These are phyloP conservation scores for Menura novaehollandiae DNA, from an alignment of 2,113 vertebrate species.

Conservation along the genomic window DNA sequence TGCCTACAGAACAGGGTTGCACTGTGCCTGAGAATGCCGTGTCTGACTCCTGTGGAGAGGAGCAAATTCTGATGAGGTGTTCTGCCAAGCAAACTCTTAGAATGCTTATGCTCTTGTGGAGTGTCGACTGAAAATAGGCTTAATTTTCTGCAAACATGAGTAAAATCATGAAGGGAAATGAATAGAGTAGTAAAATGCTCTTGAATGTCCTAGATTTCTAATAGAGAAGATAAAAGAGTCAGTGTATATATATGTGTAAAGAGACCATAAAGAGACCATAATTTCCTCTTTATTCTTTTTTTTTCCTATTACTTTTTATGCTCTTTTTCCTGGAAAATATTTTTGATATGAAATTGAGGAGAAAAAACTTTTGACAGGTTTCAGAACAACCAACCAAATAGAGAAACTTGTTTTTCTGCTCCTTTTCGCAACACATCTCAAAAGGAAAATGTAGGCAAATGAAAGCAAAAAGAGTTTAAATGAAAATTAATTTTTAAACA, in stretches of 20 bases:
- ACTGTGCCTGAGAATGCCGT: not conserved
- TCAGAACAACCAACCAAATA: not conserved
- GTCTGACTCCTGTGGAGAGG: not conserved
- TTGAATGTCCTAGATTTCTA: not conserved
- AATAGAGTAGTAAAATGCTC: not conserved
- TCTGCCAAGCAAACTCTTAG: not conserved
- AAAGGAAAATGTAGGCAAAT: not conserved
- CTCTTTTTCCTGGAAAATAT: not conserved
- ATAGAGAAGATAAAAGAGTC: not conserved
- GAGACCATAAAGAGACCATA: not conserved
- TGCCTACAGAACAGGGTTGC: not conserved
- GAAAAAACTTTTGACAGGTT: not conserved
- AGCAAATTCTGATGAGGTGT: not conserved
- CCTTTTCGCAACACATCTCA: not conserved
- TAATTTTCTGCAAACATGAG: not conserved
- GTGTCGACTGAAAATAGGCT: not conserved
- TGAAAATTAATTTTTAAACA: not conserved
- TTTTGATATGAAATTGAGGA: not conserved
- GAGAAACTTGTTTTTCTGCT: slow-evolving; percentile 9
- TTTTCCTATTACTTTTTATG: not conserved
- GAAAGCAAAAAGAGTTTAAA: not conserved
- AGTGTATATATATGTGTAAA: not conserved
- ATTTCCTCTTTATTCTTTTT: not conserved
- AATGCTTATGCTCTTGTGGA: not conserved
- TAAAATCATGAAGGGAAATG: not conserved